Evolutionary conservation across 2,888 invertebrate species (phyloP).

Genomic region (Anthophora plumipes): DNA sequence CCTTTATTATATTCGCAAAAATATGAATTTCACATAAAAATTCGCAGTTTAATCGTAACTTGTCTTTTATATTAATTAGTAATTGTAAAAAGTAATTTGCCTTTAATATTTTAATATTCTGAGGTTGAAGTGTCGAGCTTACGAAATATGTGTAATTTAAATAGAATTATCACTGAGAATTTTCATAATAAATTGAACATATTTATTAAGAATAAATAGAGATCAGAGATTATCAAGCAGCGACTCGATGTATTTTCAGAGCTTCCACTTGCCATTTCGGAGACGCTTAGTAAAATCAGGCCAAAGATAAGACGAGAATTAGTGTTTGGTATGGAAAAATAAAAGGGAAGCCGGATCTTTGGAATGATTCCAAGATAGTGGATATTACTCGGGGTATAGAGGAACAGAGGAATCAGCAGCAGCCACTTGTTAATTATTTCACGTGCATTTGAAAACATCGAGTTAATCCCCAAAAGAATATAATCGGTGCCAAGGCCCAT

Average conservation of each 20-base stretch:
- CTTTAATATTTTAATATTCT: no score
- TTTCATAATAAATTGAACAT: no score
- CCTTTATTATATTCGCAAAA: no score
- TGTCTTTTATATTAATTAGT: no score
- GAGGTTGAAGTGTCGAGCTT: no score
- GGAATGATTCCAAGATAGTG: slow-evolving; percentile 55
- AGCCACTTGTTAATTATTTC: slow-evolving; percentile 72
- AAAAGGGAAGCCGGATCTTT: slow-evolving; percentile 32
- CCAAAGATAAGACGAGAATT: slow-evolving; percentile 41
- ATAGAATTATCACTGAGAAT: no score
- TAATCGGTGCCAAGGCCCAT: slow-evolving; percentile 41
- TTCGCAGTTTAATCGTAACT: no score
- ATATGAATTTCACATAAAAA: no score
- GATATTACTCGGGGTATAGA: slow-evolving; percentile 26
- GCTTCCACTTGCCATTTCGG: neutral
- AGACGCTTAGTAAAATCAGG: slow-evolving; percentile 13
- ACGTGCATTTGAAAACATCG: slow-evolving; percentile 57
- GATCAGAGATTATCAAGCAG: neutral
- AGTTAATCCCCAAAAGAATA: slow-evolving; percentile 54
- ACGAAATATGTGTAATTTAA: no score
- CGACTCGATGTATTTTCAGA: neutral
- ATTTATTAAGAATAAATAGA: neutral
- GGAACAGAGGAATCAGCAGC: slow-evolving; percentile 43
- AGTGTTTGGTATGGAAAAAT: slow-evolving; percentile 31
- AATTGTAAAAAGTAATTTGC: no score